These are phyloP conservation scores for Erannis defoliaria DNA, from an alignment of 2,888 invertebrate species.

Conservation along the genomic window DNA sequence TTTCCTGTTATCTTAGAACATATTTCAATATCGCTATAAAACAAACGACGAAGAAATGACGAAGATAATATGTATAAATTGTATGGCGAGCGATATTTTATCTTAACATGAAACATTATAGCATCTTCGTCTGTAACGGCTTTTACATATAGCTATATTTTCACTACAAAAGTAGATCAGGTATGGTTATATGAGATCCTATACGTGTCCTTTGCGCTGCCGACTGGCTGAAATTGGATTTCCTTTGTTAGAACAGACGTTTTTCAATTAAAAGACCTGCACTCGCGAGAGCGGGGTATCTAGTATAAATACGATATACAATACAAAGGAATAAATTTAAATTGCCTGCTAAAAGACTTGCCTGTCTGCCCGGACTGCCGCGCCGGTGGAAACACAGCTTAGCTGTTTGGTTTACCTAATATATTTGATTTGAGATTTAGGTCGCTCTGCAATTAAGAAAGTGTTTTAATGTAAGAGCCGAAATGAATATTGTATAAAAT, in stretches of 20 bases:
- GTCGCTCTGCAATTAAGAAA: neutral
- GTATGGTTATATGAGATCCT: conserved; percentile 1
- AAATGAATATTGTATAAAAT: neutral
- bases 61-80: no score
- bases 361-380: conserved; percentile 13
- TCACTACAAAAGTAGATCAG: conserved; percentile 1
- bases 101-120: no score
- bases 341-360: conserved; percentile 40
- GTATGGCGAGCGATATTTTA: no score
- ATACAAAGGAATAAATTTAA: conserved; percentile 61
- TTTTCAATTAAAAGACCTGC: conserved; percentile 73
- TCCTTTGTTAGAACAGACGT: conserved; percentile 64
- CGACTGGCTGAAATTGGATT: conserved; percentile 66
- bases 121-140: no score
- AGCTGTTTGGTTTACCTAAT: conserved; percentile 2
- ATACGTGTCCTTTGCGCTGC: conserved; percentile 28
- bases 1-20: no score
- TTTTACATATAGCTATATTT: neutral
- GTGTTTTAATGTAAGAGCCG: neutral
- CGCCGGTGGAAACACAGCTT: no score
- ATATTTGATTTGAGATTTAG: conserved; percentile 8
- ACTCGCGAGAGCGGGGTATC: conserved; percentile 49
- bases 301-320: neutral
- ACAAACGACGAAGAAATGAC: no score
- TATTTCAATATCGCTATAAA: no score